These are phyloP conservation scores for Mesochorus sp. DNA, from an alignment of 2,888 invertebrate genomes.

Conservation along the genomic window DNA sequence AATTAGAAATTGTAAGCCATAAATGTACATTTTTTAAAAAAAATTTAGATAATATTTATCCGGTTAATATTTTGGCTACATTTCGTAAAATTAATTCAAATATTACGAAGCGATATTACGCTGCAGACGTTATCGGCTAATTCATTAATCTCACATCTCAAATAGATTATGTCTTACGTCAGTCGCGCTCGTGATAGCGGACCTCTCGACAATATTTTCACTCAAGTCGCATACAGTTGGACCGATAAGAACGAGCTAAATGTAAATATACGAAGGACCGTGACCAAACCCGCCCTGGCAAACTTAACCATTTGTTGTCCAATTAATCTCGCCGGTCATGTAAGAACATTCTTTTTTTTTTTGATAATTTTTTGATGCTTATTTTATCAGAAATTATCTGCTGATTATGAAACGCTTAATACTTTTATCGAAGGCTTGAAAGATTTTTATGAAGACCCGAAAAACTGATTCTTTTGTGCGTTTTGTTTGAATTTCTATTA, in stretches of 20 bases:
- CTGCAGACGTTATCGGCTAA: not conserved
- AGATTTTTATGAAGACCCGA: no score
- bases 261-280: slow-evolving; percentile 83
- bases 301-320: slow-evolving; percentile 85
- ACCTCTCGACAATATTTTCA: slow-evolving; percentile 84
- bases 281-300: slow-evolving; percentile 83
- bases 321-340: slow-evolving; percentile 86
- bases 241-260: slow-evolving; percentile 83
- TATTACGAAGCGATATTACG: not conserved
- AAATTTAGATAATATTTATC: no score
- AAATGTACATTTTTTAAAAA: not conserved
- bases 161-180: slow-evolving; percentile 81
- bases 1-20: not conserved
- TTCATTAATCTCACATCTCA: not conserved
- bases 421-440: no score
- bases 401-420: no score
- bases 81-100: no score
- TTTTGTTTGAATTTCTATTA: no score
- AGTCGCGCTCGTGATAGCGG: slow-evolving; percentile 83
- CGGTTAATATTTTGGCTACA: no score
- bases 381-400: no score
- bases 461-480: no score
- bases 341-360: slow-evolving; percentile 69
- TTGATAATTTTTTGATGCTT: no score
- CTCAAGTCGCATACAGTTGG: slow-evolving; percentile 83